phyloP scores from a whole-genome alignment of 2,113 vertebrate genomes.

The Neotoma lepida region DNA sequence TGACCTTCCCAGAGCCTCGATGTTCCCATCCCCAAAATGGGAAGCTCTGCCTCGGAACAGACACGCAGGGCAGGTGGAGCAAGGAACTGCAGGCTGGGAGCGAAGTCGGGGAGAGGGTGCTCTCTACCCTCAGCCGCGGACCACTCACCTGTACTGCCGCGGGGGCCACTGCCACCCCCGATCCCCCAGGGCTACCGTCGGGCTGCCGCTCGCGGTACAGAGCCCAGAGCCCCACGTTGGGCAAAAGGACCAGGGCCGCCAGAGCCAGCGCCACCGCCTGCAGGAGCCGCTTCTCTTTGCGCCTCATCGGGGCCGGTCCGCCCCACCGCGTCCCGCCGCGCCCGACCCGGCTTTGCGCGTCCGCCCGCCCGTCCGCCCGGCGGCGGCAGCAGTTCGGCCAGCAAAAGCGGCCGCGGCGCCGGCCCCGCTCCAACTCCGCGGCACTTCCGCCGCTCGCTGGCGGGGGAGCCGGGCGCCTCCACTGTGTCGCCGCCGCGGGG shows the following conservation, averaged over 20 bases:
- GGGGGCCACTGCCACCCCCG: conserved; percentile 77
- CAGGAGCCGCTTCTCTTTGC: conserved; percentile 94
- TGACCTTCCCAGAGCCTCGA: conserved; percentile 4
- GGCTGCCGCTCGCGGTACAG: conserved; percentile 92
- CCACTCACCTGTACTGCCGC: conserved; percentile 84
- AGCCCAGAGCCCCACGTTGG: conserved; percentile 97
- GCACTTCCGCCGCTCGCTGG: conserved; percentile 85
- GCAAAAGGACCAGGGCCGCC: conserved; percentile 92
- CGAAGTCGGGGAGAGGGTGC: background rate
- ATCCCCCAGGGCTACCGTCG: conserved; percentile 86
- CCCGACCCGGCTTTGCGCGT: conserved; percentile 73
- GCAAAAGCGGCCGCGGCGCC: conserved; percentile 72
- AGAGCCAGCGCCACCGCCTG: conserved; percentile 92
- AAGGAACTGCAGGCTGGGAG: background rate
- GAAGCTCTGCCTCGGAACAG: conserved; percentile 36
- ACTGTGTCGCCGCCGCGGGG: conserved; percentile 58
- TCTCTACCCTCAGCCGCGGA: background rate
- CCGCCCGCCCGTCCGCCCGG: conserved; percentile 77
- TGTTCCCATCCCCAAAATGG: conserved; percentile 60
- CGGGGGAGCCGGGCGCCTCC: conserved; percentile 71
- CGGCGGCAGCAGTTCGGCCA: conserved; percentile 61
- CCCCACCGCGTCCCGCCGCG: conserved; percentile 64
- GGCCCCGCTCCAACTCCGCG: conserved; percentile 81
- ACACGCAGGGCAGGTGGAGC: background rate
- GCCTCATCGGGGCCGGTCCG: conserved; percentile 89